Conservation (phyloP, 2,113 vertebrate genomes). For the Toxostoma redivivum region DNA sequence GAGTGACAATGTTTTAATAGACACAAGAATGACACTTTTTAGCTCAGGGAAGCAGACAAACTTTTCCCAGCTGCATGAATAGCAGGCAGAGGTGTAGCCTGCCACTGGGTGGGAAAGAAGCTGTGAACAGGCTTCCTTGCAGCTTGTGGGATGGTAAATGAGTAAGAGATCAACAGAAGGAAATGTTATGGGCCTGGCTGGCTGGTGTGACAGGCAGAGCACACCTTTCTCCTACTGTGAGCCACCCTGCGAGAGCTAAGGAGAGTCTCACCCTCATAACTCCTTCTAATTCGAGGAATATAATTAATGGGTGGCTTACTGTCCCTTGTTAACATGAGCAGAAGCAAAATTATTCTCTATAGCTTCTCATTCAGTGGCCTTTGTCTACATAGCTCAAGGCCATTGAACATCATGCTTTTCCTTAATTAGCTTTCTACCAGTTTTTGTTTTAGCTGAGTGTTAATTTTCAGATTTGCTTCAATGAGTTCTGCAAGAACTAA, state of each 20-base stretch:
- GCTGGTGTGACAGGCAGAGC: neutral
- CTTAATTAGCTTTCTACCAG: neutral
- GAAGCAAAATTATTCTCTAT: neutral
- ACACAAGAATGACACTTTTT: neutral
- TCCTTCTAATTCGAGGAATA: neutral
- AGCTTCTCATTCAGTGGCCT: neutral
- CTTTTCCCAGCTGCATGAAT: neutral
- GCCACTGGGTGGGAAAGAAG: neutral
- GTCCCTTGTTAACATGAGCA: neutral
- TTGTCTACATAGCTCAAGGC: neutral
- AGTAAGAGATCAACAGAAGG: neutral
- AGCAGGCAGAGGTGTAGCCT: neutral
- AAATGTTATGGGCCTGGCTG: neutral
- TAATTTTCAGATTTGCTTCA: neutral
- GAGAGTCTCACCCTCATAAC: neutral
- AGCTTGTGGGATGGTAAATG: neutral
- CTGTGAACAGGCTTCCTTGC: neutral
- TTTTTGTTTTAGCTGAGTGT: neutral
- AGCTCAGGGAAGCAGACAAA: neutral
- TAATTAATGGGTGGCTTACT: neutral
- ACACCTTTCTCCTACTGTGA: neutral
- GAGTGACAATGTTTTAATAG: accelerated
- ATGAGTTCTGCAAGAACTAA: neutral
- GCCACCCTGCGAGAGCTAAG: neutral
- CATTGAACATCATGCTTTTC: neutral